Conservation (phyloP, 2,888 invertebrate genomes). For the Pollenia labialis region DNA sequence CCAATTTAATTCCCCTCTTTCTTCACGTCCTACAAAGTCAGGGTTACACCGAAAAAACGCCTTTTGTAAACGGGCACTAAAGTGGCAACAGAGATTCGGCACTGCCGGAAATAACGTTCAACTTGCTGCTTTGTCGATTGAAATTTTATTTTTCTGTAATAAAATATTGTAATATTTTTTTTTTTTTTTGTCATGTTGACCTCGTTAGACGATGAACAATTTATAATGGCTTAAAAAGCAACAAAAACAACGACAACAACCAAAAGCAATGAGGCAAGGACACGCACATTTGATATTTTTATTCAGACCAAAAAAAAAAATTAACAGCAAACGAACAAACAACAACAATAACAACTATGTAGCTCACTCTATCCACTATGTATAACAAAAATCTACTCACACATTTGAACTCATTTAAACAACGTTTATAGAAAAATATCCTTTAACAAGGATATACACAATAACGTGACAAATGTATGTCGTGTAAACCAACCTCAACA, state of each 20-base stretch:
- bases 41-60: too few relatives aligned
- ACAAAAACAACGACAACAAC: constrained; percentile 24
- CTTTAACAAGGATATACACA: constrained; percentile 6
- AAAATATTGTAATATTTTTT: constrained; percentile 45
- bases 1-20: too few relatives aligned
- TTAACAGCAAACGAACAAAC: too few relatives aligned
- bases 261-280: constrained; percentile 68
- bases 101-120: too few relatives aligned
- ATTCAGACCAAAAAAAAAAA: constrained; percentile 44
- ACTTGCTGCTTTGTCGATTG: background rate
- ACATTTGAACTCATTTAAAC: background rate
- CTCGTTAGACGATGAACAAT: constrained; percentile 56
- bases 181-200: constrained; percentile 66
- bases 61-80: too few relatives aligned
- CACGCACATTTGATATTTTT: constrained; percentile 65
- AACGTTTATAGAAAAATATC: background rate
- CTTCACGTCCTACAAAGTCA: too few relatives aligned
- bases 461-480: constrained; percentile 44
- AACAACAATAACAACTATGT: constrained; percentile 15
- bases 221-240: constrained; percentile 21
- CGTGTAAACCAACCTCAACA: constrained; percentile 52
- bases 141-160: constrained; percentile 26
- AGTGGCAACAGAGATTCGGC: too few relatives aligned
- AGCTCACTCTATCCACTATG: constrained; percentile 22
- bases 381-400: background rate